Conservation (phyloP, 2,113 vertebrate species). For the Sminthopsis crassicaudata region DNA sequence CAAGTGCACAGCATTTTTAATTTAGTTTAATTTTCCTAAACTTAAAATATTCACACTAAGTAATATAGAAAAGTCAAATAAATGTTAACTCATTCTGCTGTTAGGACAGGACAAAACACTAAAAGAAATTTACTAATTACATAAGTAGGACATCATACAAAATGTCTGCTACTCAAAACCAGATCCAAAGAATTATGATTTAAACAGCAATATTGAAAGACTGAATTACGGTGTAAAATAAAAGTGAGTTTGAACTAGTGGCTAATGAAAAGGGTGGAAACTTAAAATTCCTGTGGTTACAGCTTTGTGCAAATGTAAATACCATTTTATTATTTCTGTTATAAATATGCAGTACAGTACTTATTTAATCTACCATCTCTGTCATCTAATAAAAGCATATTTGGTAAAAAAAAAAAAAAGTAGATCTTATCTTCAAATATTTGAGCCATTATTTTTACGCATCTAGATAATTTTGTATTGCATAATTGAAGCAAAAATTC, state of each 20-base stretch:
- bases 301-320: conserved; percentile 80
- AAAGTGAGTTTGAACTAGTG: conserved; percentile 62
- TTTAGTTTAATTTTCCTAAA: conserved; percentile 18
- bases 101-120: conserved; percentile 50
- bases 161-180: conserved; percentile 42
- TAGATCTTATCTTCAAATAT: conserved; percentile 10
- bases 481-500: not conserved
- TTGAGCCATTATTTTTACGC: conserved; percentile 28
- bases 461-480: conserved; percentile 36
- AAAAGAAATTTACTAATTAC: conserved; percentile 54
- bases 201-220: conserved; percentile 75
- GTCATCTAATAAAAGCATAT: conserved; percentile 48
- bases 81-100: conserved; percentile 52
- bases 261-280: conserved; percentile 76
- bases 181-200: conserved; percentile 73
- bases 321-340: conserved; percentile 76
- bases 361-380: conserved; percentile 30
- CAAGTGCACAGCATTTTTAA: conserved; percentile 49
- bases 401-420: conserved; percentile 28
- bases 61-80: conserved; percentile 47
- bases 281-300: conserved; percentile 84
- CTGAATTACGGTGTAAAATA: conserved; percentile 69
- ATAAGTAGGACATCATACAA: conserved; percentile 45
- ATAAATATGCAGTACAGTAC: conserved; percentile 63
- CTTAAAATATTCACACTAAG: conserved; percentile 52